Conservation (phyloP, 2,888 invertebrate genomes). For the Phytoseiulus persimilis region DNA sequence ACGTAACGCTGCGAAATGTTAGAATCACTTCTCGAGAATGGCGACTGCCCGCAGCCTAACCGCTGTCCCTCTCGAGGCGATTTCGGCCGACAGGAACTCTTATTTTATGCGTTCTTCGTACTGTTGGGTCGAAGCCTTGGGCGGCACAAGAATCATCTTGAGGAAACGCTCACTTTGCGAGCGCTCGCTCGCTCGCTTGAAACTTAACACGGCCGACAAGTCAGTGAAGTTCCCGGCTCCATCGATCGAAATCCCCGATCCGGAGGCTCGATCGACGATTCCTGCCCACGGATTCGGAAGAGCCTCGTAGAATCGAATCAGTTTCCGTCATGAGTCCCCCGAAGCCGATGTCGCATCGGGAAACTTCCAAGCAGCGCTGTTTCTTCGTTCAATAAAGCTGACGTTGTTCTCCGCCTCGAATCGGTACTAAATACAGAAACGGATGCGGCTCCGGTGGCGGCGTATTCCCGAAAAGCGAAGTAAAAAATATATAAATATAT, state of each 20-base stretch:
- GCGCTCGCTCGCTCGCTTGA: no score
- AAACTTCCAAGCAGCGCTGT: neutral
- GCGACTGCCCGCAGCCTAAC: neutral
- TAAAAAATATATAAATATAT: neutral
- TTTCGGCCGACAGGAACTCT: neutral
- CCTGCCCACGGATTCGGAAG: no score
- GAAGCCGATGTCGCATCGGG: no score
- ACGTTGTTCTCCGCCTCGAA: neutral
- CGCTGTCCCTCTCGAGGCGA: neutral
- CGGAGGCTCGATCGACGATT: no score
- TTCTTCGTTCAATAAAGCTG: neutral
- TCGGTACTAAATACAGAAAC: neutral
- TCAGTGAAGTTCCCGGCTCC: no score
- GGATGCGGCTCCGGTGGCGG: neutral
- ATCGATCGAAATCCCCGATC: no score
- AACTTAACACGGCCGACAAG: no score
- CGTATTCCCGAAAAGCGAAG: neutral
- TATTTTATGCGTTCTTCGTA: neutral
- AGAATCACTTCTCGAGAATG: neutral
- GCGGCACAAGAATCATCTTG: no score
- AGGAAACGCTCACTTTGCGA: no score
- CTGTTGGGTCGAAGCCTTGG: neutral
- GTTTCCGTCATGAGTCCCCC: no score
- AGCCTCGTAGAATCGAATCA: no score
- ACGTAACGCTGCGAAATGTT: neutral